Evolutionary conservation across 2,888 invertebrate species (phyloP), one percentile per base, ranked within the genome.

Genomic region (Agrochola litura): DNA sequence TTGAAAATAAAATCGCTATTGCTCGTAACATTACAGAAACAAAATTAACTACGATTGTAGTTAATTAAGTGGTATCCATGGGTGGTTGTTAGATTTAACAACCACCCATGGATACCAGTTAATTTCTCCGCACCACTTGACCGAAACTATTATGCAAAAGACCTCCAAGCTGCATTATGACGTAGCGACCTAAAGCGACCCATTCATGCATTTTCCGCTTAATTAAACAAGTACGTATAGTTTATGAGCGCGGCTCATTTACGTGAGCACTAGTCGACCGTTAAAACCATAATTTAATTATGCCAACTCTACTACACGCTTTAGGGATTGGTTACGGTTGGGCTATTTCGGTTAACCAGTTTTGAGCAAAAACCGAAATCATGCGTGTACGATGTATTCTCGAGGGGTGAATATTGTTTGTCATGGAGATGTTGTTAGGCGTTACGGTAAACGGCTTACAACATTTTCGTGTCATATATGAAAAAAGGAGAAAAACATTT

Each of bases 181-280:
- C 65, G 77, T 77, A 60, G 82, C 75, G 76, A 83, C 79, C 86
- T 78, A 81, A 82, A 79, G 84, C 81, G 81, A 64, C 65, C 79
- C 73, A 85, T 82, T 84, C 85, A 90, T 88, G 89, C 86, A 89
- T 91, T 89, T 91, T 90, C 87, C 82, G 79, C 84, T 91, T 92
- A 92, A 92, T 93, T 92, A 92, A 92, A 87, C 90, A 86, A 84
- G 89, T 88, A 85, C 85, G 85, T 89, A 89, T 89, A 89, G 89
- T 91, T 91, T 92, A 92, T 91, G 88, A 90, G 77, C 80, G 75
- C 82, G 82, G 84, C 90, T 90, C 91, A 91, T 93, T 92, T 92
- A 90, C 87, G 86, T 84, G 76, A 87, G 86, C 88, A 83, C 86
- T 82, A 85, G 87, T 83, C 88, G 85, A 72, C 80, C 85, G 84